Percentiles rank a stretch among this genome's conserved stretches.
These are phyloP conservation scores for Rhamnusium bicolor DNA, from an alignment of 2,888 invertebrate genomes.

Conservation along the genomic window DNA sequence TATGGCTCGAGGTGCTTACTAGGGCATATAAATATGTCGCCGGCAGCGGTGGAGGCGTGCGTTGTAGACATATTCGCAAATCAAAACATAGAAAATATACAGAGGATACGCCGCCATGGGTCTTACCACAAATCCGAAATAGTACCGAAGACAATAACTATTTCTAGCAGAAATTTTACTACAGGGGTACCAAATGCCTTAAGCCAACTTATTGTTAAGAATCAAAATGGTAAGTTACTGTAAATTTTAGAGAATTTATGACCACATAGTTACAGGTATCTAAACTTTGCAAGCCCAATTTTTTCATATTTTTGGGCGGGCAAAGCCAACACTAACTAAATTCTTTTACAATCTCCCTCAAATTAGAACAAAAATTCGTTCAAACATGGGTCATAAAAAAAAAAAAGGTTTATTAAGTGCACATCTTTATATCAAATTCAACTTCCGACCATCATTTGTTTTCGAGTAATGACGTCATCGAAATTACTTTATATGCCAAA, in stretches of 20 bases:
- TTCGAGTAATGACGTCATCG: too few species aligned
- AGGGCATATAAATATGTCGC: constrained; percentile 71
- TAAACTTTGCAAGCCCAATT: too few species aligned
- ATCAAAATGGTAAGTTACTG: constrained; percentile 62
- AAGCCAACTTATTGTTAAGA: constrained; percentile 66
- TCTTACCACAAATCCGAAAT: constrained; percentile 64
- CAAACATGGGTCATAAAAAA: too few species aligned
- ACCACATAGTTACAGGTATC: too few species aligned
- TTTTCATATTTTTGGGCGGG: too few species aligned
- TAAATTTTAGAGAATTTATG: background rate
- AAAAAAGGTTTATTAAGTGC: too few species aligned
- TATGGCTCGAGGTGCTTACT: constrained; percentile 69
- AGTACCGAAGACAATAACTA: constrained; percentile 63
- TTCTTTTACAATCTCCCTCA: too few species aligned
- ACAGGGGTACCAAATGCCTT: constrained; percentile 67
- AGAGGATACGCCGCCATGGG: constrained; percentile 61
- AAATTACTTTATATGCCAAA: too few species aligned
- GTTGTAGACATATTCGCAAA: constrained; percentile 67
- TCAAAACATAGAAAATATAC: constrained; percentile 66
- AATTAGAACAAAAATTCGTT: too few species aligned
- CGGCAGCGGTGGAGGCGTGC: constrained; percentile 68
- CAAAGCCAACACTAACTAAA: too few species aligned
- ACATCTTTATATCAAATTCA: too few species aligned
- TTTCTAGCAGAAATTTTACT: constrained; percentile 64
- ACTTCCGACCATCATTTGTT: too few species aligned